Evolutionary conservation across 2,888 invertebrate species (phyloP).

Genomic region (Papilio elwesi): DNA sequence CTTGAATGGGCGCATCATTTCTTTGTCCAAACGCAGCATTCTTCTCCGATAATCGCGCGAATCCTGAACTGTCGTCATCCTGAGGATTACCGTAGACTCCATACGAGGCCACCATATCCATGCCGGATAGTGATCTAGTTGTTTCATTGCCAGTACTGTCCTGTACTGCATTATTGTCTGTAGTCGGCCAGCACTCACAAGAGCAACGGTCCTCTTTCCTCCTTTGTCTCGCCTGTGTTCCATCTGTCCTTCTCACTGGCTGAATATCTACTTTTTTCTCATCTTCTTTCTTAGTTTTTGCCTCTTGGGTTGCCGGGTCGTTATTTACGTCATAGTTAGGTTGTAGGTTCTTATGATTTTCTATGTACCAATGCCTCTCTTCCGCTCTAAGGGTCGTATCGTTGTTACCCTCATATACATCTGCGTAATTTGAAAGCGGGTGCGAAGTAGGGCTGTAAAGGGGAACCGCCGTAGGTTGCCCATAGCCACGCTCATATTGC

Average conservation of each 20-base stretch:
- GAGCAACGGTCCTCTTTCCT: conserved; percentile 80
- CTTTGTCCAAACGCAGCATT: conserved; percentile 71
- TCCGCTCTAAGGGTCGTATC: conserved; percentile 81
- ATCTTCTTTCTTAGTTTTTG: conserved; percentile 79
- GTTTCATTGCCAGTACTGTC: conserved; percentile 70
- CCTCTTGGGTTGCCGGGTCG: conserved; percentile 74
- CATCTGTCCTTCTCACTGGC: conserved; percentile 65
- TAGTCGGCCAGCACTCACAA: conserved; percentile 82
- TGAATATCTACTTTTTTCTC: conserved; percentile 76
- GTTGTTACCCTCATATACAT: conserved; percentile 81
- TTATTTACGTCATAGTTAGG: conserved; percentile 68
- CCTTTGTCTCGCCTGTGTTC: conserved; percentile 69
- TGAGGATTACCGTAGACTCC: conserved; percentile 81
- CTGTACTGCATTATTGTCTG: conserved; percentile 72
- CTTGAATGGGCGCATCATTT: conserved; percentile 77
- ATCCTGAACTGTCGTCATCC: conserved; percentile 80
- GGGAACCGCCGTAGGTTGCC: conserved; percentile 70
- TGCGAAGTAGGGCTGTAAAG: conserved; percentile 77
- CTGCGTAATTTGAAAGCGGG: conserved; percentile 79
- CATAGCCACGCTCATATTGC: conserved; percentile 78
- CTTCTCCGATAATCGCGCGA: conserved; percentile 74
- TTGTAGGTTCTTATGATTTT: conserved; percentile 79
- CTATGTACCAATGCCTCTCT: conserved; percentile 82
- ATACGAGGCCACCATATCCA: conserved; percentile 82
- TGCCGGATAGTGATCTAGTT: conserved; percentile 76